Conservation (phyloP, 2,888 invertebrate genomes). For the Pelosia muscerda region DNA sequence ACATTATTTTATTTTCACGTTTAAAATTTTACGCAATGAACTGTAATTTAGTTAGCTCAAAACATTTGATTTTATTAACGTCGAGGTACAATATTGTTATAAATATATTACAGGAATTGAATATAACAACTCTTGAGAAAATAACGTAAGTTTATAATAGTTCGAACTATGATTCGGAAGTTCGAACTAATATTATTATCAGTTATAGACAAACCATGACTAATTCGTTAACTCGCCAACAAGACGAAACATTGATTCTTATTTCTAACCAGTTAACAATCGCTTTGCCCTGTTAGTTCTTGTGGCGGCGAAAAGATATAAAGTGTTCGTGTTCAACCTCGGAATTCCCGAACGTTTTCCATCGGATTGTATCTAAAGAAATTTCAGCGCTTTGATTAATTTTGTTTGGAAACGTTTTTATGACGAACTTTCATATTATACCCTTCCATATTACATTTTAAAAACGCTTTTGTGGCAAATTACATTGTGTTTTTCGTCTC, state of each 20-base stretch:
- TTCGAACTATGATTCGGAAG: no score
- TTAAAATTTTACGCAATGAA: no score
- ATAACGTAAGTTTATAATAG: conserved; percentile 1
- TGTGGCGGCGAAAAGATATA: background rate
- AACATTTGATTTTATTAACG: no score
- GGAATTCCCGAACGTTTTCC: no score
- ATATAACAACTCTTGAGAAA: background rate
- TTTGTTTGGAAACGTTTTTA: no score
- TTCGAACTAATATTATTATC: background rate
- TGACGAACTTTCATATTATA: no score
- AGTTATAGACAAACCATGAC: conserved; percentile 6
- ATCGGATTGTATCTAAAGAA: no score
- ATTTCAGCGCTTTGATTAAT: no score
- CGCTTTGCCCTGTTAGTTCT: background rate
- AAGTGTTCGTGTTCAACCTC: background rate
- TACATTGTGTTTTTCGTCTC: background rate
- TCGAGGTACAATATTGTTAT: no score
- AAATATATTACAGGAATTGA: background rate
- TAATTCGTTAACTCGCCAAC: conserved; percentile 10
- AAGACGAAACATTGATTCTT: background rate
- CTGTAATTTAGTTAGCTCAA: no score
- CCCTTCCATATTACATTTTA: background rate
- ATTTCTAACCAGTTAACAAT: background rate
- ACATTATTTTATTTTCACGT: no score
- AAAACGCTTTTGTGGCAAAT: background rate